Conservation (phyloP, 2,888 invertebrate species). For the Drosophila testacea region DNA sequence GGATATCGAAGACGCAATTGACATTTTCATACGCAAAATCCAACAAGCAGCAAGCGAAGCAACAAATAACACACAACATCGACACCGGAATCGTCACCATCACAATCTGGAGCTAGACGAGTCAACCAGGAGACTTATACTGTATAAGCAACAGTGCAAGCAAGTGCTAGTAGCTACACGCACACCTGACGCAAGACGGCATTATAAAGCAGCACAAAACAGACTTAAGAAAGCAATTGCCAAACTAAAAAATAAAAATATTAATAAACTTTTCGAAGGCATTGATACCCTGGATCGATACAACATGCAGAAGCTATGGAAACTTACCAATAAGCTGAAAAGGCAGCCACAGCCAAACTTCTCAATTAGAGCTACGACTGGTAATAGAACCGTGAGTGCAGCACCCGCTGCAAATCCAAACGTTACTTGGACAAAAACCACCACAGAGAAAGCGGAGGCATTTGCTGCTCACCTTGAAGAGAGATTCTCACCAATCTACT, state of each 20-base stretch:
- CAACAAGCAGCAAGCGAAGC: not conserved
- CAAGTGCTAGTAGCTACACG: too few relatives aligned
- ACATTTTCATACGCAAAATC: not conserved
- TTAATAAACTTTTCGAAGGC: not conserved
- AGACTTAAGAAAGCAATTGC: too few relatives aligned
- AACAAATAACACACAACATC: not conserved
- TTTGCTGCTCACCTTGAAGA: not conserved
- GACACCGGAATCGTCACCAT: too few relatives aligned
- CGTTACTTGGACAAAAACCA: not conserved
- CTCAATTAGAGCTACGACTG: too few relatives aligned
- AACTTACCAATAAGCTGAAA: not conserved
- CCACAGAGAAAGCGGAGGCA: not conserved
- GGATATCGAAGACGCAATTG: not conserved
- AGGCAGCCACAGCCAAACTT: slow-evolving; percentile 6
- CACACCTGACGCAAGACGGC: too few relatives aligned
- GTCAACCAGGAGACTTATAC: too few relatives aligned
- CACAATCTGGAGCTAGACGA: too few relatives aligned
- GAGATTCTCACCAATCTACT: not conserved
- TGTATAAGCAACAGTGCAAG: too few relatives aligned
- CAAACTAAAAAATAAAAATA: not conserved
- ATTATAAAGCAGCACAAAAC: too few relatives aligned
- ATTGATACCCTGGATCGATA: slow-evolving; percentile 6
- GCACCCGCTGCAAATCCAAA: too few relatives aligned
- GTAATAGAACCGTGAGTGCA: too few relatives aligned
- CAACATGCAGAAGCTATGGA: slow-evolving; percentile 3